Percentiles rank a stretch among this genome's conserved stretches.
These are phyloP conservation scores for Philopotamus ludificatus DNA, from an alignment of 1,140 invertebrate species.

Conservation along the genomic window DNA sequence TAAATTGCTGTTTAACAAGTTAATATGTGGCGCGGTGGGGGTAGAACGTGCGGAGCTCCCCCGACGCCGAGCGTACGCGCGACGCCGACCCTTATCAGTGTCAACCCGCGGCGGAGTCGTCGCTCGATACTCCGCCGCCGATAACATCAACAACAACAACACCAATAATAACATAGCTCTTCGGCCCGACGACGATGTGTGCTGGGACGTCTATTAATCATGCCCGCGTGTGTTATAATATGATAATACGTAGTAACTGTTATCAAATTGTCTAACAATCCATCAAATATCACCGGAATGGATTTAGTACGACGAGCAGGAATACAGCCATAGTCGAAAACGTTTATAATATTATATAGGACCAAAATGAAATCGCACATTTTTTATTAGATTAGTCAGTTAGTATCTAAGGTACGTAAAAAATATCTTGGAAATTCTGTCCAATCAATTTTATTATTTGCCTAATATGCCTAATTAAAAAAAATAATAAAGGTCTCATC, in stretches of 20 bases:
- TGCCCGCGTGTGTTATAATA: background rate
- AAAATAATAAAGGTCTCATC: too few species aligned
- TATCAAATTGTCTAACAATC: too few species aligned
- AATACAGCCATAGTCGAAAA: too few species aligned
- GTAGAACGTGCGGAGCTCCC: background rate
- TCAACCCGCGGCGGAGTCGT: background rate
- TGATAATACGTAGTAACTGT: background rate
- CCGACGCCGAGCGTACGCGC: background rate
- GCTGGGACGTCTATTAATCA: background rate
- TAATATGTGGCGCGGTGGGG: background rate
- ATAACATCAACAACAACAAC: background rate
- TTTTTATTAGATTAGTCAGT: too few species aligned
- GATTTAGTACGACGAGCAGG: background rate
- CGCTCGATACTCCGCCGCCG: too few species aligned
- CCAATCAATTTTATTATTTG: too few species aligned
- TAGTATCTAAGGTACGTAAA: too few species aligned
- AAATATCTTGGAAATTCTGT: too few species aligned
- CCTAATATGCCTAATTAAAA: too few species aligned
- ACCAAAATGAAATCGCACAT: too few species aligned
- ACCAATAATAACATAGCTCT: background rate
- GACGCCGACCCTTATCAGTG: background rate
- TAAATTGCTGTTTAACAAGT: background rate
- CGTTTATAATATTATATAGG: too few species aligned
- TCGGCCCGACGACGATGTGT: background rate
- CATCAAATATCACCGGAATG: background rate